A percentile compares a stretch with the other conserved stretches of the same genome.
These are phyloP conservation scores for Mimas tiliae DNA, from an alignment of 2,888 invertebrate genomes.

Conservation along the genomic window DNA sequence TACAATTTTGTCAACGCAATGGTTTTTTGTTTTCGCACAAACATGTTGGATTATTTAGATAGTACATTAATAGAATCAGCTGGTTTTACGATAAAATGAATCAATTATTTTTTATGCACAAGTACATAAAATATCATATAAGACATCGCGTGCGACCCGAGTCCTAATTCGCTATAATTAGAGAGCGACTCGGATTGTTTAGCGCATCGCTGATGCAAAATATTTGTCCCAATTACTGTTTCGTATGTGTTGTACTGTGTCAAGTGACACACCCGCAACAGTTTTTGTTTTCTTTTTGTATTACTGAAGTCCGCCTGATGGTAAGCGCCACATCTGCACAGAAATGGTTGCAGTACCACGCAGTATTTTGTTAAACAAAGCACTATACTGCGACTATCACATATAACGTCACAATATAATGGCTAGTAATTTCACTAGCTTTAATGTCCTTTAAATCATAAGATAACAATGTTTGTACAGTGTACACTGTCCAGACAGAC, in stretches of 20 bases:
- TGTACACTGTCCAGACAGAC: no score
- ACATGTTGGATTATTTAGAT: background rate
- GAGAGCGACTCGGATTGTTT: conserved; percentile 65
- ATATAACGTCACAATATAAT: no score
- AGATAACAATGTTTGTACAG: no score
- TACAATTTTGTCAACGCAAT: background rate
- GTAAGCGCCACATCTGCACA: background rate
- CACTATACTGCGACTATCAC: no score
- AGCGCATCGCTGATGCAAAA: conserved; percentile 63
- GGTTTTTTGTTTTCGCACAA: background rate
- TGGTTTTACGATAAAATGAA: conserved; percentile 9
- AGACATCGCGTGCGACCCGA: conserved; percentile 59
- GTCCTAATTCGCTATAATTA: conserved; percentile 64
- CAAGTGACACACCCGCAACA: background rate
- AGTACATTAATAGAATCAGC: background rate
- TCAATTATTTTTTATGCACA: conserved; percentile 16
- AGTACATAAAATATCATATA: conserved; percentile 48
- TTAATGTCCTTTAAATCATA: no score
- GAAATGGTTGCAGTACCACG: background rate
- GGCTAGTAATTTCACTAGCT: no score
- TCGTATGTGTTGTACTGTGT: conserved; percentile 22
- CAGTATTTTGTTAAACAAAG: background rate
- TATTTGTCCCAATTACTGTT: conserved; percentile 66
- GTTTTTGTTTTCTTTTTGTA: background rate
- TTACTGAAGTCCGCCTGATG: no score